Evolutionary conservation across 2,888 invertebrate species (phyloP), one percentile per base, ranked within the genome.

Genomic region (Stenolophus ochropezus): DNA sequence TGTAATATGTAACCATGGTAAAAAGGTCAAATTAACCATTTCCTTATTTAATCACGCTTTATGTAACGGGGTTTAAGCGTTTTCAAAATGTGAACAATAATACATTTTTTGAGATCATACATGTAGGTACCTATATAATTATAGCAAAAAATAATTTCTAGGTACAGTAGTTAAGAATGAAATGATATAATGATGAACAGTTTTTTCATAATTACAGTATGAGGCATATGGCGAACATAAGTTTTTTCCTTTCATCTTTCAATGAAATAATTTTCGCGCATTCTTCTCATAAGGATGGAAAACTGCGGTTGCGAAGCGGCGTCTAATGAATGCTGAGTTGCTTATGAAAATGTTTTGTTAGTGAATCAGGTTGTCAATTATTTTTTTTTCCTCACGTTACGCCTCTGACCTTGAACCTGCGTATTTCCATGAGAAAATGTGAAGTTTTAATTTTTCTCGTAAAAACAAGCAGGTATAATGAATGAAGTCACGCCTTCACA

Each of bases 391-490:
- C 5, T 27, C 14, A 61, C 27, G 65, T 69, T 69, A 20, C n/a
- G 61, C 25, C 4, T 61, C 14, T 2, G 33, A 14, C 65, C 65
- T 69, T 69, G 65, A 69, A 69, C 65, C 65, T 69, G 8, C n/a
- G 8, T 20, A 69, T 33, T 69, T 69, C 42, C 65, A 65, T 27
- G 65, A 14, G 65, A 65, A 65, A 65, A 65, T 65, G 33, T 18
- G 33, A 69, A 18, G 65, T 69, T 8, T 18, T 16, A 14, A 69
- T 16, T 42, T 8, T 61, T 27, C 18, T 14, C 18, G 11, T 11
- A 33, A 69, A 69, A 69, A 69, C 33, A n/a, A n/a, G n/a, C n/a
- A n/a, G n/a, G n/a, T n/a, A n/a, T 69, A 27, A 69, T 69, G 11
- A 56, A 20, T 56, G 5, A 18, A 56, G 21, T 3, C 5, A 56